Evolutionary conservation across 2,888 invertebrate genomes (phyloP).

Genomic region (Hartigia nigra): DNA sequence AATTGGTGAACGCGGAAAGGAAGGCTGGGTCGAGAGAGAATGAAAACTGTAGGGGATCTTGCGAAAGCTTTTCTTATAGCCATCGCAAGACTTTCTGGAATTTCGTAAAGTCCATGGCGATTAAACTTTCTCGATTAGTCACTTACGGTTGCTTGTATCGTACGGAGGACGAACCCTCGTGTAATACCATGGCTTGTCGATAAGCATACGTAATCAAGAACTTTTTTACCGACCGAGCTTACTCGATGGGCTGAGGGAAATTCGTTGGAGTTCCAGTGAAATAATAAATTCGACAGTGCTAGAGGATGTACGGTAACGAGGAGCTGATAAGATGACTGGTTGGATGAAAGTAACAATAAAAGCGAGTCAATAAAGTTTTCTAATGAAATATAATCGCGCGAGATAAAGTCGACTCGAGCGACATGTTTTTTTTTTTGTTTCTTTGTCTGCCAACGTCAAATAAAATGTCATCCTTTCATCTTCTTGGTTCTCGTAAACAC

Average conservation of each 20-base stretch:
- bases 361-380: neutral
- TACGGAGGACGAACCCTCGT: neutral
- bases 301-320: neutral
- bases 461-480: neutral
- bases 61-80: neutral
- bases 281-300: neutral
- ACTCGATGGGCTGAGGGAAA: constrained; percentile 11
- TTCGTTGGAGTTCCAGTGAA: neutral
- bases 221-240: constrained; percentile 2
- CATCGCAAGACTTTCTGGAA: constrained; percentile 35
- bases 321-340: neutral
- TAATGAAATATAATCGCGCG: neutral
- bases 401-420: neutral
- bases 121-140: neutral
- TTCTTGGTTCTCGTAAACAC: neutral
- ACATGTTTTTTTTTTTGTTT: neutral
- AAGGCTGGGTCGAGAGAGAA: constrained; percentile 13
- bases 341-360: neutral
- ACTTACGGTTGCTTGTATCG: neutral
- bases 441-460: neutral
- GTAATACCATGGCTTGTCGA: constrained; percentile 32
- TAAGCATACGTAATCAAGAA: constrained; percentile 36
- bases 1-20: constrained; percentile 46
- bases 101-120: constrained; percentile 21
- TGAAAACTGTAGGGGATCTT: constrained; percentile 20